phyloP scores from a whole-genome alignment of 2,888 invertebrate genomes.

The Craniophora ligustri region DNA sequence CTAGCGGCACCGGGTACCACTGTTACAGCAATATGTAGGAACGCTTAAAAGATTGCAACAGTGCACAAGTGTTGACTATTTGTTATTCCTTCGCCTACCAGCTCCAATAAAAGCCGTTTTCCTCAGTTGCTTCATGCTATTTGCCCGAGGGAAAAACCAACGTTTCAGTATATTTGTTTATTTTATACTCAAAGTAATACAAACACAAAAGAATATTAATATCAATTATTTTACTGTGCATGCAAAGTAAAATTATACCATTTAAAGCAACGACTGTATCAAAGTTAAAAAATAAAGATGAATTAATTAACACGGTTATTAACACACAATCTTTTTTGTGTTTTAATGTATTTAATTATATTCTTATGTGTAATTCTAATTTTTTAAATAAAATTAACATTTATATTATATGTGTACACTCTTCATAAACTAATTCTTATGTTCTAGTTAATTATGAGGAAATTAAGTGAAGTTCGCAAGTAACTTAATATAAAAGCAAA shows the following conservation, averaged over 20 bases:
- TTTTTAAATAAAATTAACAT: too few species aligned
- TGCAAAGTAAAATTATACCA: constrained; percentile 13
- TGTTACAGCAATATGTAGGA: constrained; percentile 34
- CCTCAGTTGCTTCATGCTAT: constrained; percentile 38
- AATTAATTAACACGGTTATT: too few species aligned
- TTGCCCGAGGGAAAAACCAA: constrained; percentile 39
- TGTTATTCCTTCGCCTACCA: constrained; percentile 48
- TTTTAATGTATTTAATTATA: too few species aligned
- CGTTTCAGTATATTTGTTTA: constrained; percentile 38
- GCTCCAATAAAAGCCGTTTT: constrained; percentile 47
- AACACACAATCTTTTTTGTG: too few species aligned
- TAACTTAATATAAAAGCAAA: neutral
- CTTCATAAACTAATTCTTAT: too few species aligned
- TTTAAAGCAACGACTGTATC: too few species aligned
- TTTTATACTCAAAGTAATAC: constrained; percentile 40
- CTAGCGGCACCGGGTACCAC: constrained; percentile 9
- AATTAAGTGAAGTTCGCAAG: too few species aligned
- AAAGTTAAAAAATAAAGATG: too few species aligned
- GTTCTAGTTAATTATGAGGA: too few species aligned
- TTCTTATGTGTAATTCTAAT: too few species aligned
- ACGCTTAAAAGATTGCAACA: constrained; percentile 47
- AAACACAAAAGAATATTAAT: constrained; percentile 32
- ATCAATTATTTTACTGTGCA: constrained; percentile 27
- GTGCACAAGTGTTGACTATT: constrained; percentile 51
- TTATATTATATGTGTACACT: too few species aligned